phyloP scores from a whole-genome alignment of 2,113 vertebrate genomes.

The Megaceryle maxima region DNA sequence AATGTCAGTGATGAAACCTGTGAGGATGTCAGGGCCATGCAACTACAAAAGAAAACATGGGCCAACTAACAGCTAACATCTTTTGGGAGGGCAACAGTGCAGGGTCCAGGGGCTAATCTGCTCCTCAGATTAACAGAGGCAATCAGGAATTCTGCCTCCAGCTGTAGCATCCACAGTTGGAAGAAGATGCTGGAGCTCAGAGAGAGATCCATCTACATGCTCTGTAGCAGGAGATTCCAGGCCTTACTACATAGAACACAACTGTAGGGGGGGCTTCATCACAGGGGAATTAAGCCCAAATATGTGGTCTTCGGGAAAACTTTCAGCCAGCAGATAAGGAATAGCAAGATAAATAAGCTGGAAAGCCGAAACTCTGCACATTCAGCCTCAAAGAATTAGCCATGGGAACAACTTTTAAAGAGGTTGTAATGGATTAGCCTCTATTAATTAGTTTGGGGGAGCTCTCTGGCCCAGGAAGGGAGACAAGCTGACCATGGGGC shows the following conservation, averaged over 20 bases:
- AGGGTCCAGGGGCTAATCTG: not conserved
- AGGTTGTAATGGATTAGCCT: not conserved
- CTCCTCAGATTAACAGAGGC: not conserved
- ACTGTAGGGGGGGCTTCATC: not conserved
- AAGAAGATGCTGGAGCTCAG: not conserved
- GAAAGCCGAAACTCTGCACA: not conserved
- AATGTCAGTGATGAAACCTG: not conserved
- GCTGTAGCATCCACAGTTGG: not conserved
- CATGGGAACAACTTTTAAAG: not conserved
- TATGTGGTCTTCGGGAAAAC: not conserved
- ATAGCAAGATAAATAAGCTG: not conserved
- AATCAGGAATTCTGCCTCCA: not conserved
- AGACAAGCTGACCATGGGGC: not conserved
- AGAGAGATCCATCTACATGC: not conserved
- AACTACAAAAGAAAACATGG: not conserved
- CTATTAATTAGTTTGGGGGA: not conserved
- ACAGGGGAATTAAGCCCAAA: not conserved
- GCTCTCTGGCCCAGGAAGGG: not conserved
- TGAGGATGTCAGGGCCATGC: not conserved
- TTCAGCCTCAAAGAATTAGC: not conserved
- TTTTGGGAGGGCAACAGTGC: not conserved
- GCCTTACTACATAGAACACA: not conserved
- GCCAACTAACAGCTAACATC: not conserved
- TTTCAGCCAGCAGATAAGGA: not conserved
- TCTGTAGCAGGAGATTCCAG: not conserved